Evolutionary conservation across 2,113 vertebrate genomes (phyloP).

Genomic region (Petrocephalus zakoni): DNA sequence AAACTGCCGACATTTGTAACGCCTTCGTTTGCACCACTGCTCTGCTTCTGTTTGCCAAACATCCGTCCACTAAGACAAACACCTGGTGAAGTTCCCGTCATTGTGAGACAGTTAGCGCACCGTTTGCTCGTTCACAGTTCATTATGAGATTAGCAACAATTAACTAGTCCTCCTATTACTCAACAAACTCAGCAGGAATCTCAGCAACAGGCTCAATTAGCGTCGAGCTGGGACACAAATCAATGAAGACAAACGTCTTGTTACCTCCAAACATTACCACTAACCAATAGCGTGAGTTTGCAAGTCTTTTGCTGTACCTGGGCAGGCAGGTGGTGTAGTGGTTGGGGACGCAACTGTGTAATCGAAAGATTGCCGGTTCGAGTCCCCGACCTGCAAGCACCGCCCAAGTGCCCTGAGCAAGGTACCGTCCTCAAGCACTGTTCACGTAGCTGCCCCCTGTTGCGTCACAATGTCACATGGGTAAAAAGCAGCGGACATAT

Average conservation of each 20-base stretch:
- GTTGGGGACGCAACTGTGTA: no score
- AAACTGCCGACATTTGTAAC: not conserved
- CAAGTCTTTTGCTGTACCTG: not conserved
- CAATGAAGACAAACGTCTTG: not conserved
- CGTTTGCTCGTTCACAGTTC: not conserved
- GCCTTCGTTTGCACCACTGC: not conserved
- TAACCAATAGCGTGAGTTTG: not conserved
- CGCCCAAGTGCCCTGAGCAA: no score
- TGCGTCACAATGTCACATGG: no score
- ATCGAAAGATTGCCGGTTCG: no score
- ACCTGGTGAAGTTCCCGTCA: not conserved
- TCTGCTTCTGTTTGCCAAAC: not conserved
- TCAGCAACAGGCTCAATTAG: not conserved
- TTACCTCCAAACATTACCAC: not conserved
- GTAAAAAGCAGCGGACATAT: no score
- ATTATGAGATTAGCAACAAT: constrained; percentile 20
- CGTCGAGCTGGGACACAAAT: constrained; percentile 3
- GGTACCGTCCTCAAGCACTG: no score
- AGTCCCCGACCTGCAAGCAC: no score
- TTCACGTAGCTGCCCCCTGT: no score
- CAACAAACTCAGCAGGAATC: not conserved
- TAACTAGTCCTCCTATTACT: not conserved
- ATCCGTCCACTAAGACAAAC: not conserved
- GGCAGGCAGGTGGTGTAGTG: no score
- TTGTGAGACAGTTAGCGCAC: not conserved